Base-by-base conservation (phyloP, 1,140 invertebrate genomes). In the Alviniconcha marisindica region DNA sequence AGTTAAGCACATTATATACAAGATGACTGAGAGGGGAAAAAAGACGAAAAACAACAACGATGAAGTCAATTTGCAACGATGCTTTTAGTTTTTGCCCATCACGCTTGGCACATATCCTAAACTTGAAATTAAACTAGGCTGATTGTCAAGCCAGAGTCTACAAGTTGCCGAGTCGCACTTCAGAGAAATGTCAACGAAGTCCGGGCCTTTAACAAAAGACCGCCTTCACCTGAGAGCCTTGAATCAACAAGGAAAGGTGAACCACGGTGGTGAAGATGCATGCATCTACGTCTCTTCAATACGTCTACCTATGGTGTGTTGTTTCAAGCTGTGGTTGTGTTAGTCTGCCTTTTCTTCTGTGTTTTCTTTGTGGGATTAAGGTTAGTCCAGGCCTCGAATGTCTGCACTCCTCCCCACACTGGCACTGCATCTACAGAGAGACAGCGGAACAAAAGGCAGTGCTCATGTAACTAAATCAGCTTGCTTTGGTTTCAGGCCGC, bases 161-260 rank as follows among this genome's bases (percentile, higher is more conserved):
- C 44, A 48, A 48, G 7, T 10, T 5, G 44, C 44, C 44, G 44
- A 48, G 18, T 18, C 18, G 44, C 18, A n/a, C 60, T 63, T 63
- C 10, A 63, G 60, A 63, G 21, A n/a, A 63, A 63, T 63, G 60
- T n/a, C 10, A 63, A 63, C 24, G 60, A 63, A 63, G 10, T n/a
- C 7, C 21, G 24, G 60, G 60, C 7, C 60, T 24, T 63, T 63
- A 24, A 63, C 60, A 63, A 63, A 63, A 63, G 28, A 4, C 60
- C 5, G 7, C 21, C 10, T n/a, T 63, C 28, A 24, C 4, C 60
- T 14, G 21, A 5, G 28, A 63, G 60, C 60, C 24, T 31, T 14
- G 28, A 31, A 31, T 63, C 21, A 63, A 63, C 60, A 63, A 63
- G 60, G 10, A 63, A 63, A 63, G 60, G 60, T 63, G 60, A 63